Percentiles rank a stretch among this genome's conserved stretches.
Conservation (phyloP, 2,113 vertebrate species). For the Bos indicus region DNA sequence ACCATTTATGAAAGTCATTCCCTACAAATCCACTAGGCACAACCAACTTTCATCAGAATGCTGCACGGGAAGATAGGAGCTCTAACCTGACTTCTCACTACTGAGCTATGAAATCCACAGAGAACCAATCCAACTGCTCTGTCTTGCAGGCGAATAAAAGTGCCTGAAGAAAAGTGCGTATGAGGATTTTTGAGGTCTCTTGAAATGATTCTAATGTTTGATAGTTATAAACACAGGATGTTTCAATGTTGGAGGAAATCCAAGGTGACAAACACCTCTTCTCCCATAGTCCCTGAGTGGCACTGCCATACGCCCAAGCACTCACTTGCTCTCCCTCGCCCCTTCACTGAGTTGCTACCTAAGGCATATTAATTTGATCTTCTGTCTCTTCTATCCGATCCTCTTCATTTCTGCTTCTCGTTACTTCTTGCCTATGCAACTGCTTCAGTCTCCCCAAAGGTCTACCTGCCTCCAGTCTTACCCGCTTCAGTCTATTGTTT, state of each 20-base stretch:
- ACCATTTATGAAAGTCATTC: background rate
- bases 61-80: background rate
- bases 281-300: background rate
- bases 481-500: background rate
- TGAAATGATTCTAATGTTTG: background rate
- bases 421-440: background rate
- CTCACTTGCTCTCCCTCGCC: accelerated
- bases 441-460: background rate
- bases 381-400: background rate
- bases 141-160: background rate
- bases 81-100: background rate
- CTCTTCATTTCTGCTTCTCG: background rate
- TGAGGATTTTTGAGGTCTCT: background rate
- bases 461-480: background rate
- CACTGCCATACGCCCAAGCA: too few relatives aligned
- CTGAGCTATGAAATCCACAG: background rate
- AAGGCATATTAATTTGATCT: background rate
- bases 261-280: background rate
- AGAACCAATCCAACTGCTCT: background rate
- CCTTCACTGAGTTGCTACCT: background rate
- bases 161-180: background rate
- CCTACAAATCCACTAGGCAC: background rate
- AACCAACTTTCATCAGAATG: background rate
- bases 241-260: background rate
- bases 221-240: background rate